phyloP scores from a whole-genome alignment of 2,113 vertebrate species.

The Holacanthus passer region DNA sequence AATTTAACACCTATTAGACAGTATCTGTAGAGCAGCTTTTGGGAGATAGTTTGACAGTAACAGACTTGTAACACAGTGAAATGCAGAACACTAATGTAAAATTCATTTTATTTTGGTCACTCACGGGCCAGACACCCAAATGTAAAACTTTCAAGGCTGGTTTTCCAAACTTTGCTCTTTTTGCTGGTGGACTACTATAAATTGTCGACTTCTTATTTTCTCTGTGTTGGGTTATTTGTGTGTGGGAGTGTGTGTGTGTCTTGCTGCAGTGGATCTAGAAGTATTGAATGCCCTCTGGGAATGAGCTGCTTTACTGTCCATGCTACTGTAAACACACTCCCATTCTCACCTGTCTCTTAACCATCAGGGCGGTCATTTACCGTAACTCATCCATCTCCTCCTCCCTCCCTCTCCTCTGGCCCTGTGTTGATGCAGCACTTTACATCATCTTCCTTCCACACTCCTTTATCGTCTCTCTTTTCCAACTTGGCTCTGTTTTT shows the following conservation, averaged over 20 bases:
- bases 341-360: slow-evolving; percentile 51
- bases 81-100: neutral
- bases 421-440: slow-evolving; percentile 52
- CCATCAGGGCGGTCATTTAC: slow-evolving; percentile 48
- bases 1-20: slow-evolving; percentile 43
- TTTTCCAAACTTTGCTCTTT: slow-evolving; percentile 26
- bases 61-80: neutral
- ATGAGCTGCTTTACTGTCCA: slow-evolving; percentile 55
- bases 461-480: neutral
- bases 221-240: slow-evolving; percentile 8
- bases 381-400: slow-evolving; percentile 38
- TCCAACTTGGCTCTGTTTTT: neutral
- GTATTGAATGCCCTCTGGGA: slow-evolving; percentile 39
- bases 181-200: slow-evolving; percentile 9
- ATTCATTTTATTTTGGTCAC: slow-evolving; percentile 12
- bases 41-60: neutral
- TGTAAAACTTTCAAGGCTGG: slow-evolving; percentile 9
- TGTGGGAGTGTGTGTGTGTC: slow-evolving; percentile 20
- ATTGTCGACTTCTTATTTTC: slow-evolving; percentile 5
- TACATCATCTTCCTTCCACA: slow-evolving; percentile 6
- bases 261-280: slow-evolving; percentile 56
- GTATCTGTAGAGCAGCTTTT: neutral
- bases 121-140: slow-evolving; percentile 9
- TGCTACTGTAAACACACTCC: slow-evolving; percentile 59
- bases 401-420: neutral